These are phyloP conservation scores for Myiagra hebetior DNA, from an alignment of 2,113 vertebrate genomes.

Conservation along the genomic window DNA sequence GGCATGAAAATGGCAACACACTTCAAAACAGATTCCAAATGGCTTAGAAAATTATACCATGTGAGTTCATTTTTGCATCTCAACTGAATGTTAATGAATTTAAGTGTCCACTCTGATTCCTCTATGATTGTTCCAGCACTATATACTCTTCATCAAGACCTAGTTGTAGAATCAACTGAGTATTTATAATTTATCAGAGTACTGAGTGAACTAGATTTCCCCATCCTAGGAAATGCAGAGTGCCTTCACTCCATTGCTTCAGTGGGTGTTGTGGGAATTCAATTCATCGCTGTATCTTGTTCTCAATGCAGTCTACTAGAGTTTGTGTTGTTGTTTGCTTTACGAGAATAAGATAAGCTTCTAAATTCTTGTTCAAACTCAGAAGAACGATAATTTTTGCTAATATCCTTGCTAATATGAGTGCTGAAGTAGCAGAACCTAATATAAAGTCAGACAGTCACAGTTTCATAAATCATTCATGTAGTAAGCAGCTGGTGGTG, in stretches of 20 bases:
- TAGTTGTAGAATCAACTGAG: neutral
- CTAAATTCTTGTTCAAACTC: neutral
- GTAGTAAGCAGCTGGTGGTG: constrained; percentile 39
- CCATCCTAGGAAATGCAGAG: neutral
- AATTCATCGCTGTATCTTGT: neutral
- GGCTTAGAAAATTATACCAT: neutral
- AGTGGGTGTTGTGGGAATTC: constrained; percentile 10
- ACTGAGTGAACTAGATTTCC: constrained; percentile 35
- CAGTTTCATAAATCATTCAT: constrained; percentile 49
- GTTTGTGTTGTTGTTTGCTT: neutral
- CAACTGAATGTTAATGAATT: neutral
- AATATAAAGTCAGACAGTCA: constrained; percentile 30
- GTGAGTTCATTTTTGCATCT: neutral
- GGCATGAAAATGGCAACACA: neutral
- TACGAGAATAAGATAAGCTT: neutral
- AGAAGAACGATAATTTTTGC: neutral
- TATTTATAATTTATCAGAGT: constrained; percentile 55
- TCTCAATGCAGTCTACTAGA: neutral
- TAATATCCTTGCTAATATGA: neutral
- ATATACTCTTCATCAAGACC: neutral
- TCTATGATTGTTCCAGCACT: neutral
- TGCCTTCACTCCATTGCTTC: constrained; percentile 11
- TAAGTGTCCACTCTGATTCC: neutral
- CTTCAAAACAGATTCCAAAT: neutral
- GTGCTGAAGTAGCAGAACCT: constrained; percentile 1